Evolutionary conservation across 2,888 invertebrate genomes (phyloP), one percentile per base, ranked within the genome.

Genomic region (Tricholauxania praeusta): DNA sequence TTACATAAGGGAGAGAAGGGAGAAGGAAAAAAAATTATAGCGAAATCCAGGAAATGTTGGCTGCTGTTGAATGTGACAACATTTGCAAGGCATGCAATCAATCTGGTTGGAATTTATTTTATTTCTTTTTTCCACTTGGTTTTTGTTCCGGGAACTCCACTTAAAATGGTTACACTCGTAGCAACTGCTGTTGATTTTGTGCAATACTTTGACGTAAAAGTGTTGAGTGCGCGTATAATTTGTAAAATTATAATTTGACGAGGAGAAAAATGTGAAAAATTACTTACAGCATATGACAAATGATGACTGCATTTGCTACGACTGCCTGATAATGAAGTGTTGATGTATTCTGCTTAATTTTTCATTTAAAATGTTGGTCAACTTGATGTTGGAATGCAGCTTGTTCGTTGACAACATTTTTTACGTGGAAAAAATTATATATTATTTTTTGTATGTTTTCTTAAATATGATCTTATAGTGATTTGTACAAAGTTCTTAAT

Each of bases 11-110:
- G 39, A 39, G 10, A 39, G 8, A 1, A 1, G 39, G 5, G 39
- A 6, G 5, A 39, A 4, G 8, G 2, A 39, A 10, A 39, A 10
- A 39, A 39, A 39, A 39, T 39, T 10, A 39, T 10, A 39, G 39
- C 39, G 10, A 39, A 57, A 57, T 57, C 15, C 19, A 22, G 28
- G 22, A 28, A 28, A 19, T 57, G 28, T 28, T 57, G 28, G 28
- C 28, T 57, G 39, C 60, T 62, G 60, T 62, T 62, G 60, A 62
- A 62, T 62, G 39, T 62, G 60, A 62, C 60, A 62, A 62, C 60
- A 62, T 62, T 62, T 62, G n/a, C 39, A 39, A 7, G 17, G 60
- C 32, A 62, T 8, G 60, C 47, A 62, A 62, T 62, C 60, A 62
- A 62, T 62, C 60, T 62, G 60, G n/a, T 39, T n/a, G 39, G 15